Conservation (phyloP, 2,113 vertebrate genomes). For the Delphinapterus leucas region DNA sequence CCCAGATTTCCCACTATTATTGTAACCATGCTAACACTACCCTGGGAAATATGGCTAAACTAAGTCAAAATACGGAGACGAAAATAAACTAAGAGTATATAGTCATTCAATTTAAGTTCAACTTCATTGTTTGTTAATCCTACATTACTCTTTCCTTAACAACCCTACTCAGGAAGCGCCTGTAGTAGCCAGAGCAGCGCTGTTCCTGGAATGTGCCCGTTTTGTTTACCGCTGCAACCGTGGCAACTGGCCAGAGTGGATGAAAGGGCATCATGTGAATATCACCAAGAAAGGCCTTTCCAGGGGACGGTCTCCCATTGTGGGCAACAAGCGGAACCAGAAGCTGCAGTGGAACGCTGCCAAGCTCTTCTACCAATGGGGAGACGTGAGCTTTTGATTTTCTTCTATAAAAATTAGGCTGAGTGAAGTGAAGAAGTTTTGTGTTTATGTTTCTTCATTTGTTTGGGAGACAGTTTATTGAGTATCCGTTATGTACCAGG, state of each 20-base stretch:
- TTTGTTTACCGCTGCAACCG: conserved; percentile 98
- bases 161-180: conserved; percentile 91
- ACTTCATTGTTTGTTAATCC: neutral
- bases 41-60: neutral
- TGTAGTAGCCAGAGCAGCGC: conserved; percentile 93
- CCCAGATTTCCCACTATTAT: neutral
- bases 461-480: neutral
- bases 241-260: conserved; percentile 99
- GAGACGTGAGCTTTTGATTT: conserved; percentile 89
- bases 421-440: neutral
- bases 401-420: neutral
- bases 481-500: neutral
- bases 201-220: conserved; percentile 96
- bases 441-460: neutral
- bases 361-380: conserved; percentile 99
- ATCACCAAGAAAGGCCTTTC: conserved; percentile 97
- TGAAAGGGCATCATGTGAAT: conserved; percentile 98
- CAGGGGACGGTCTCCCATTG: conserved; percentile 93
- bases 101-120: neutral
- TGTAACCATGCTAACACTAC: neutral
- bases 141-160: neutral
- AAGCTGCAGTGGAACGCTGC: conserved; percentile 99
- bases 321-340: conserved; percentile 98
- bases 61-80: neutral
- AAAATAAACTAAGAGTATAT: neutral